Evolutionary conservation across 2,797 vertebrate genomes (phyloP).

Genomic region (Holocentrus rufus): DNA sequence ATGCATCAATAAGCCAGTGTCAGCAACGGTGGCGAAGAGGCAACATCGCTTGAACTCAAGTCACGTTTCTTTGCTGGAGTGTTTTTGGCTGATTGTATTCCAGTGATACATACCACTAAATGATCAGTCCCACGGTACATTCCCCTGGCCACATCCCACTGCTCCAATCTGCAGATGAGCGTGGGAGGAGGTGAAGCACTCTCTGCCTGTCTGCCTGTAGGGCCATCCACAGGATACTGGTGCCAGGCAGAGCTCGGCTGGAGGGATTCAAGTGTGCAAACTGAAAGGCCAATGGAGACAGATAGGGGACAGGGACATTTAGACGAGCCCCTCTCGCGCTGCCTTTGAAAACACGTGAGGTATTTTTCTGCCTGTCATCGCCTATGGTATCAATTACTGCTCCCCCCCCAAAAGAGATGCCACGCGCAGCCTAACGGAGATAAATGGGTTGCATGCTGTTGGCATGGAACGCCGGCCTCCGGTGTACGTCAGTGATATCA

Average conservation of each 20-base stretch:
- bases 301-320: conserved; percentile 65
- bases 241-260: conserved; percentile 55
- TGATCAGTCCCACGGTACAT: conserved; percentile 43
- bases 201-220: conserved; percentile 60
- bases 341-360: conserved; percentile 61
- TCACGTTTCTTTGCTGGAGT: conserved; percentile 44
- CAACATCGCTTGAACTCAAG: not conserved
- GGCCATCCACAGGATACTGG: conserved; percentile 50
- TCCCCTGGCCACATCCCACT: conserved; percentile 44
- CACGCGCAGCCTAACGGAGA: conserved; percentile 49
- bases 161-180: conserved; percentile 59
- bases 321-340: conserved; percentile 56
- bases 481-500: conserved; percentile 38
- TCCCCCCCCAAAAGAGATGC: conserved; percentile 52
- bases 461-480: conserved; percentile 40
- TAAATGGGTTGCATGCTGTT: conserved; percentile 58
- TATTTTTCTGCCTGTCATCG: conserved; percentile 59
- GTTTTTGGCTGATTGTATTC: conserved; percentile 50
- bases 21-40: no score
- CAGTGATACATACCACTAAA: conserved; percentile 62
- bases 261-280: conserved; percentile 64
- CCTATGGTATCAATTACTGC: conserved; percentile 61
- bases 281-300: conserved; percentile 68
- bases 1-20: no score
- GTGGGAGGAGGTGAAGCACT: conserved; percentile 63